Conservation (phyloP, 2,888 invertebrate species). For the Zeuzera pyrina region DNA sequence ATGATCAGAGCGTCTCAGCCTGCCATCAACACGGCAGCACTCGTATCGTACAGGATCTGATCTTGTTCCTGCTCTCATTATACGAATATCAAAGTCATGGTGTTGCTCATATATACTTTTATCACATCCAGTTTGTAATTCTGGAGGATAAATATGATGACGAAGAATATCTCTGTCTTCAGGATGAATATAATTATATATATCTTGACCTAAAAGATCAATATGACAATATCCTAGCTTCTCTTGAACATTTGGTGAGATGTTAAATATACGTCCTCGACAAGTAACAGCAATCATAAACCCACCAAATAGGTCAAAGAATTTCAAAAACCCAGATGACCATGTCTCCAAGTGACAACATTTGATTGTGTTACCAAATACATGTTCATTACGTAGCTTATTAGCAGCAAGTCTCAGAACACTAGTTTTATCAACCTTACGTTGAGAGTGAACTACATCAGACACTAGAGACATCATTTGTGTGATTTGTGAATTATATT, state of each 20-base stretch:
- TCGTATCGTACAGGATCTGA: constrained; percentile 82
- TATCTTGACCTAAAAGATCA: constrained; percentile 91
- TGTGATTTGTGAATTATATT: constrained; percentile 87
- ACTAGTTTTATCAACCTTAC: constrained; percentile 92
- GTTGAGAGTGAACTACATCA: constrained; percentile 85
- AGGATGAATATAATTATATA: constrained; percentile 86
- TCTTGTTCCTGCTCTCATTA: constrained; percentile 79
- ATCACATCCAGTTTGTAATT: constrained; percentile 48
- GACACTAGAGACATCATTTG: constrained; percentile 88
- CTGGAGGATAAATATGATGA: constrained; percentile 76
- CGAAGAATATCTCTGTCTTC: constrained; percentile 86
- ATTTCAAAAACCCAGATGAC: constrained; percentile 73
- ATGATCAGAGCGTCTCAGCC: constrained; percentile 71
- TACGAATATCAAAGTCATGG: constrained; percentile 71
- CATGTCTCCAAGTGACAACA: constrained; percentile 61
- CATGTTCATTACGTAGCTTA: constrained; percentile 85
- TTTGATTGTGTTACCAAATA: constrained; percentile 70
- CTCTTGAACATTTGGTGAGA: constrained; percentile 88
- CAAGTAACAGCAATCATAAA: constrained; percentile 87
- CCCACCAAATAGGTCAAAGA: constrained; percentile 81
- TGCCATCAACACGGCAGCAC: constrained; percentile 79
- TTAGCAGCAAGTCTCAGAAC: constrained; percentile 90
- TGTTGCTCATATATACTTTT: constrained; percentile 51
- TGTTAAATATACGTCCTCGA: constrained; percentile 87
- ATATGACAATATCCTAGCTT: constrained; percentile 90